Percentiles rank a stretch among this genome's conserved stretches.
Conservation (phyloP, 2,888 invertebrate genomes). For the Gymnoscelis rufifasciata region DNA sequence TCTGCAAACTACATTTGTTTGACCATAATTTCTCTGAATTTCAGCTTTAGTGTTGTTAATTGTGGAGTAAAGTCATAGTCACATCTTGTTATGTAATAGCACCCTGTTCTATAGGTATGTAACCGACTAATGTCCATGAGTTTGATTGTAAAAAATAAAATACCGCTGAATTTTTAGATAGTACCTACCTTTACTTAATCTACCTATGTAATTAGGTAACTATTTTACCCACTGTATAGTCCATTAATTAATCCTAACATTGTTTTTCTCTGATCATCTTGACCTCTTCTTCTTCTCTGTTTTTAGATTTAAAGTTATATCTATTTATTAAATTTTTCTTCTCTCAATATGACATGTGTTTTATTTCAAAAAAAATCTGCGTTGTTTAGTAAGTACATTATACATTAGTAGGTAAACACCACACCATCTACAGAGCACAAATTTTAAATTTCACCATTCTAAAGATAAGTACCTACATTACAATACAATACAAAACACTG, state of each 20-base stretch:
- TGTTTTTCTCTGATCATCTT: conserved; percentile 52
- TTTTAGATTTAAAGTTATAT: conserved; percentile 72
- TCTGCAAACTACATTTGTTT: not conserved
- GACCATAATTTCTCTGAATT: not conserved
- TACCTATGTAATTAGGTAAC: conserved; percentile 40
- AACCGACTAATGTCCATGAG: conserved; percentile 18
- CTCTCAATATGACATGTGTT: conserved; percentile 62
- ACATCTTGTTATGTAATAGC: conserved; percentile 44
- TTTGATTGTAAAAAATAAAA: conserved; percentile 30
- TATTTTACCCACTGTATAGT: conserved; percentile 44
- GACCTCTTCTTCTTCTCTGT: conserved; percentile 65
- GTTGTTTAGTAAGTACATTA: too few relatives aligned
- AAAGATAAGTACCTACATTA: too few relatives aligned
- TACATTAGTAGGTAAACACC: too few relatives aligned
- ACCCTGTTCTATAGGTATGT: conserved; percentile 44
- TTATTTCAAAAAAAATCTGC: too few relatives aligned
- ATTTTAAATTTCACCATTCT: too few relatives aligned
- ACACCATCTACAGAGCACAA: too few relatives aligned
- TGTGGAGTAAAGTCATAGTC: not conserved
- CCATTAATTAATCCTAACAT: conserved; percentile 57
- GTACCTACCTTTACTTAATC: not conserved
- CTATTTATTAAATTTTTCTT: conserved; percentile 79
- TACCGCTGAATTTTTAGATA: conserved; percentile 37
- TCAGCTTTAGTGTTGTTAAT: conserved; percentile 13
- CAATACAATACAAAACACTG: too few relatives aligned